These are phyloP conservation scores for Dendropsophus ebraccatus DNA, from an alignment of 2,113 vertebrate species.

Conservation along the genomic window DNA sequence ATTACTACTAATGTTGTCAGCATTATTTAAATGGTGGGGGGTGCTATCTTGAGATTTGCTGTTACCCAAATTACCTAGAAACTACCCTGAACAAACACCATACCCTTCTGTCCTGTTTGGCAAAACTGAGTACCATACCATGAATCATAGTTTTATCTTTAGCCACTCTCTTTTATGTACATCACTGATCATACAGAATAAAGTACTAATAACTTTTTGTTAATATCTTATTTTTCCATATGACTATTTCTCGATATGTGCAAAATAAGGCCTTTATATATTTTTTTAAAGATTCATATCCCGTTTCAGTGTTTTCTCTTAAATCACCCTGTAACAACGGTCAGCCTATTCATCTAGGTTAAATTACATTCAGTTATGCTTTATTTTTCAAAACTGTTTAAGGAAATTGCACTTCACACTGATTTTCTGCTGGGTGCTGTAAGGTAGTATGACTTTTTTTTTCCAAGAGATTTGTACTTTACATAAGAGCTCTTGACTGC, in stretches of 20 bases:
- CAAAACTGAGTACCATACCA: too few species aligned
- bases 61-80: too few species aligned
- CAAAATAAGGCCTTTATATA: background rate
- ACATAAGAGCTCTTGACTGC: slow-evolving; percentile 55
- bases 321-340: background rate
- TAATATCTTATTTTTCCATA: background rate
- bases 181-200: too few species aligned
- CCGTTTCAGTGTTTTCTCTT: background rate
- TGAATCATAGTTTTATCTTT: too few species aligned
- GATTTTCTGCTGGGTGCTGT: slow-evolving; percentile 46
- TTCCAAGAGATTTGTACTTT: slow-evolving; percentile 54
- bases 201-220: too few species aligned
- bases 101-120: too few species aligned
- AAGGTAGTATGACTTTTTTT: slow-evolving; percentile 52
- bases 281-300: background rate
- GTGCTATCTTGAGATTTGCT: too few species aligned
- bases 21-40: too few species aligned
- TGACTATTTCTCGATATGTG: background rate
- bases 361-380: slow-evolving; percentile 4
- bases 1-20: too few species aligned
- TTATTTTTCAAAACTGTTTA: slow-evolving; percentile 25
- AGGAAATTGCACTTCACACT: slow-evolving; percentile 41
- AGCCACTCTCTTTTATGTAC: too few species aligned
- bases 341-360: background rate
- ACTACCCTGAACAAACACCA: too few species aligned